Conservation (phyloP, 2,797 vertebrate genomes). For the Phrynocephalus guinanensis region DNA sequence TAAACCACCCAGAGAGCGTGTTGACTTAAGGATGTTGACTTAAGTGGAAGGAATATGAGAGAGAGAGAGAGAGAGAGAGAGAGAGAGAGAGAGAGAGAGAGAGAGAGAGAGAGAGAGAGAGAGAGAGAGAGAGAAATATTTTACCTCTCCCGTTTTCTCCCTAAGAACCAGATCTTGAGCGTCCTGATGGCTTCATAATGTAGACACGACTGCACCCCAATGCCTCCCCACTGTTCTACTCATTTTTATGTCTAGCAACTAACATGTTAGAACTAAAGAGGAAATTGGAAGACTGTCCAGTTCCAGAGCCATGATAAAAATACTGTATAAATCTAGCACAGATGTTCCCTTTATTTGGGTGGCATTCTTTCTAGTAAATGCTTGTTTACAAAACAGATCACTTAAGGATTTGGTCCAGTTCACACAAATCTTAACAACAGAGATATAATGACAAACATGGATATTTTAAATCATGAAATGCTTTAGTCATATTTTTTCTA, state of each 20-base stretch:
- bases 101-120: background rate
- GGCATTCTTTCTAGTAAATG: background rate
- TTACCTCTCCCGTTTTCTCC: background rate
- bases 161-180: background rate
- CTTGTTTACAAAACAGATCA: background rate
- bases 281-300: background rate
- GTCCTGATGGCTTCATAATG: background rate
- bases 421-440: background rate
- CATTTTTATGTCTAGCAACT: background rate
- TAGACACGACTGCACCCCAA: background rate
- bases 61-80: no score
- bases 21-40: background rate
- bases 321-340: background rate
- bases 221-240: background rate
- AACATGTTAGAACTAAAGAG: background rate
- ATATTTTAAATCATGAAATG: background rate
- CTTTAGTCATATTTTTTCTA: background rate
- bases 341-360: background rate
- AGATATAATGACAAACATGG: background rate
- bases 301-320: background rate
- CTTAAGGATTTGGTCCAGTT: background rate
- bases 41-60: background rate
- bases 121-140: background rate
- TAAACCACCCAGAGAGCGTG: no score
- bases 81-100: background rate